Evolutionary conservation across 1,140 invertebrate genomes (phyloP).

Genomic region (Platyura marginata): DNA sequence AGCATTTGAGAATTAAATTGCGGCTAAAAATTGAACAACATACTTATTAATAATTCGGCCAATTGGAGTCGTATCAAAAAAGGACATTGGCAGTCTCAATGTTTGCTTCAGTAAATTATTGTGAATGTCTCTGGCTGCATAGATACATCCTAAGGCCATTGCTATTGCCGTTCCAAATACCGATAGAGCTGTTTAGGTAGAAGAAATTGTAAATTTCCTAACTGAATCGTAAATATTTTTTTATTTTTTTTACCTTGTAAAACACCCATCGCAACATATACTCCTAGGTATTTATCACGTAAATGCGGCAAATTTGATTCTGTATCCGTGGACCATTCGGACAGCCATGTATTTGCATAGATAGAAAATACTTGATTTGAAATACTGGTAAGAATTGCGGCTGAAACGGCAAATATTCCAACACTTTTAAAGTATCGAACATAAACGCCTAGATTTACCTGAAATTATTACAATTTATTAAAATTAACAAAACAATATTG

Average conservation of each 20-base stretch:
- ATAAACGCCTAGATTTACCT: no score
- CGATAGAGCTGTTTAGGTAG: background rate
- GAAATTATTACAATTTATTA: no score
- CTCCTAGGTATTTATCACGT: constrained; percentile 66
- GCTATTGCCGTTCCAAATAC: background rate
- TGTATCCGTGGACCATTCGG: constrained; percentile 62
- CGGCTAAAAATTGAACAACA: no score
- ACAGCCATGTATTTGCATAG: constrained; percentile 84
- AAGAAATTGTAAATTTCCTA: background rate
- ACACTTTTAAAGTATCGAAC: constrained; percentile 75
- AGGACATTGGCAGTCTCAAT: constrained; percentile 42
- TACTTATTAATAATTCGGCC: constrained; percentile 73
- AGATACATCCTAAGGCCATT: constrained; percentile 12
- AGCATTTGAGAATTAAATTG: constrained; percentile 85
- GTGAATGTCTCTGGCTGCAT: constrained; percentile 25
- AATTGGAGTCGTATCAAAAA: constrained; percentile 74
- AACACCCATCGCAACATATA: constrained; percentile 71
- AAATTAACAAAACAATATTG: no score
- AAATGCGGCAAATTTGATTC: constrained; percentile 34
- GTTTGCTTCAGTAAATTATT: constrained; percentile 33
- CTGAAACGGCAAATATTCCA: constrained; percentile 47
- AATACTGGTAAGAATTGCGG: constrained; percentile 69
- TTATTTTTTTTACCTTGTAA: constrained; percentile 71
- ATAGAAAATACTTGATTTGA: constrained; percentile 74
- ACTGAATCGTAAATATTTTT: background rate